Conservation (phyloP, 2,797 vertebrate species). For the Pterois miles region DNA sequence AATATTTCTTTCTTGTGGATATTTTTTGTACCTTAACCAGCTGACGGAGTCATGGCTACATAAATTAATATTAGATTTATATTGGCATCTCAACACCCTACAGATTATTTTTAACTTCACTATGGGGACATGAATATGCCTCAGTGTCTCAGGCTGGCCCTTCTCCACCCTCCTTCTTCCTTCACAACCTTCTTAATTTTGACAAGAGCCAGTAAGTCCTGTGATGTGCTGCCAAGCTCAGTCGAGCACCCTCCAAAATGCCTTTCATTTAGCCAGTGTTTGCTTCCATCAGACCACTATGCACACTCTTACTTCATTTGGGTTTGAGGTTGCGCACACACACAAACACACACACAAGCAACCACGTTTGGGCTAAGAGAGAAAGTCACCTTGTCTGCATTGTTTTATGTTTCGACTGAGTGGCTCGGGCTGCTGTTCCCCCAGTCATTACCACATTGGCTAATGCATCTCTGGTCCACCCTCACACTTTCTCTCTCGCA, state of each 20-base stretch:
- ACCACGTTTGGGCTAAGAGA: conserved; percentile 5
- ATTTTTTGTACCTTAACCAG: not conserved
- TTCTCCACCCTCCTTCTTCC: not conserved
- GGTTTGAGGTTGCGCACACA: not conserved
- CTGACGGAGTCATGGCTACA: not conserved
- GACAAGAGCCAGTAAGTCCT: conserved; percentile 29
- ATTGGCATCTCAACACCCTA: not conserved
- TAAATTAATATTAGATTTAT: not conserved
- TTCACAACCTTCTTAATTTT: conserved; percentile 36
- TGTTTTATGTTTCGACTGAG: conserved; percentile 45
- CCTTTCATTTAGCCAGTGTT: conserved; percentile 33
- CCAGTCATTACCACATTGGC: conserved; percentile 31
- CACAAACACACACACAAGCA: not conserved
- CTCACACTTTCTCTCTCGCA: not conserved
- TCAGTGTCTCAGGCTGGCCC: not conserved
- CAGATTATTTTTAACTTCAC: not conserved
- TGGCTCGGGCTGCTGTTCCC: conserved; percentile 31
- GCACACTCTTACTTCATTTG: conserved; percentile 8
- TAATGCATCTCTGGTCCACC: conserved; percentile 23
- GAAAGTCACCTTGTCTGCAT: conserved; percentile 67
- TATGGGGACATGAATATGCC: not conserved
- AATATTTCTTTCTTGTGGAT: too few relatives aligned
- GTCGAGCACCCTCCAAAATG: conserved; percentile 20
- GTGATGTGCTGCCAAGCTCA: conserved; percentile 41
- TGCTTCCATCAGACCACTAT: conserved; percentile 24